These are phyloP conservation scores for Hycleus cichorii DNA, from an alignment of 1,140 invertebrate genomes.

Conservation along the genomic window DNA sequence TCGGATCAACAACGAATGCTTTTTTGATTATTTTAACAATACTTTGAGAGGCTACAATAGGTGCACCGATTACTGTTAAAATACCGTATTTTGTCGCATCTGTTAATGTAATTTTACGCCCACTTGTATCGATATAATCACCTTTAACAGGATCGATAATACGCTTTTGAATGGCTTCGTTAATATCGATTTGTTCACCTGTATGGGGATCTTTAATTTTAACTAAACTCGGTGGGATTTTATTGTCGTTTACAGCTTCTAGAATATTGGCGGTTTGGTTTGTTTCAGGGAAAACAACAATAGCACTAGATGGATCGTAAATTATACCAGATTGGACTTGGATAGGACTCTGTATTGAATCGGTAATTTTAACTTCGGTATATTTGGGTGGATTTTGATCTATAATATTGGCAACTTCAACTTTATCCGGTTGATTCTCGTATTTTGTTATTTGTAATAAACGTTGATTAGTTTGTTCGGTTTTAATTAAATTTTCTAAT, in stretches of 20 bases:
- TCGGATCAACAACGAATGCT: conserved; percentile 67
- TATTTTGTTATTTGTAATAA: conserved; percentile 56
- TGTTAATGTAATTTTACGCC: conserved; percentile 58
- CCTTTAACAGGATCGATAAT: conserved; percentile 68
- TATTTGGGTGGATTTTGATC: conserved; percentile 41
- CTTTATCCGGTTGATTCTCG: conserved; percentile 55
- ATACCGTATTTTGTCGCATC: conserved; percentile 71
- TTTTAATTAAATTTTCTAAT: conserved; percentile 47
- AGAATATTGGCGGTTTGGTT: conserved; percentile 63
- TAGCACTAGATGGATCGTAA: conserved; percentile 64
- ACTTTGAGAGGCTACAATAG: conserved; percentile 56
- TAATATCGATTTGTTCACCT: conserved; percentile 60
- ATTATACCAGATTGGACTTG: conserved; percentile 62
- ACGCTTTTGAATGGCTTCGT: conserved; percentile 67
- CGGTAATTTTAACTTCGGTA: conserved; percentile 35
- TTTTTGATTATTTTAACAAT: conserved; percentile 47
- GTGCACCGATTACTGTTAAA: conserved; percentile 61
- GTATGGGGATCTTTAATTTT: conserved; percentile 68
- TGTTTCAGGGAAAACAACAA: conserved; percentile 63
- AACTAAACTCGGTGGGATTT: conserved; percentile 59
- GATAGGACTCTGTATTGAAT: conserved; percentile 48
- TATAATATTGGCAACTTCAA: conserved; percentile 53
- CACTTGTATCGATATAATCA: conserved; percentile 57
- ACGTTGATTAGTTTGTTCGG: conserved; percentile 43
- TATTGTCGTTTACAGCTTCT: conserved; percentile 59